Conservation (phyloP, 2,888 invertebrate species). For the Tenthredo notha region DNA sequence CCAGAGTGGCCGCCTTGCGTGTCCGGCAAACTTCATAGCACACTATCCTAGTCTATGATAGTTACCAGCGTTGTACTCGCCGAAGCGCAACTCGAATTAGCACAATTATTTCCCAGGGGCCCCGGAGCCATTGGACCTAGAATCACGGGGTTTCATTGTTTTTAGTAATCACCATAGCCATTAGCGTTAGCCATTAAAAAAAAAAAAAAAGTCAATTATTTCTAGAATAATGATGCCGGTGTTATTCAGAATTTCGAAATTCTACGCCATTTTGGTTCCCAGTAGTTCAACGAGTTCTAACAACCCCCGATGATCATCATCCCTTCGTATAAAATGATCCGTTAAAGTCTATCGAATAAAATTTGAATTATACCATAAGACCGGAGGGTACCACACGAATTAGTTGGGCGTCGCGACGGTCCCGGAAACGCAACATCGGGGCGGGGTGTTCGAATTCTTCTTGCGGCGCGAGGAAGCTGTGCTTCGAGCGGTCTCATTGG, state of each 20-base stretch:
- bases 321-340: background rate
- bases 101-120: conserved; percentile 44
- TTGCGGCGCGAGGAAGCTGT: conserved; percentile 66
- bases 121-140: conserved; percentile 32
- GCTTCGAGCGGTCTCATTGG: conserved; percentile 70
- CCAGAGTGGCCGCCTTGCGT: conserved; percentile 28
- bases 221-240: background rate
- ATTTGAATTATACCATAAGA: background rate
- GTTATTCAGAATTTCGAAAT: background rate
- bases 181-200: conserved; percentile 16
- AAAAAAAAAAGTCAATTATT: conserved; percentile 28
- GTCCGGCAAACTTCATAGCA: conserved; percentile 10
- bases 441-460: conserved; percentile 72
- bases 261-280: background rate
- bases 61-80: conserved; percentile 26
- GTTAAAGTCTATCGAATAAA: background rate
- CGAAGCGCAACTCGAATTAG: conserved; percentile 50
- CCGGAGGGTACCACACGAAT: conserved; percentile 54
- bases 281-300: background rate
- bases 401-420: conserved; percentile 61
- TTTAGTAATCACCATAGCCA: conserved; percentile 34
- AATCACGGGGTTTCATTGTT: conserved; percentile 47
- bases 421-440: conserved; percentile 68
- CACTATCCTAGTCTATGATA: background rate
- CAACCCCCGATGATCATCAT: background rate